phyloP scores from a whole-genome alignment of 2,113 vertebrate genomes.

The Tonatia bakeri region DNA sequence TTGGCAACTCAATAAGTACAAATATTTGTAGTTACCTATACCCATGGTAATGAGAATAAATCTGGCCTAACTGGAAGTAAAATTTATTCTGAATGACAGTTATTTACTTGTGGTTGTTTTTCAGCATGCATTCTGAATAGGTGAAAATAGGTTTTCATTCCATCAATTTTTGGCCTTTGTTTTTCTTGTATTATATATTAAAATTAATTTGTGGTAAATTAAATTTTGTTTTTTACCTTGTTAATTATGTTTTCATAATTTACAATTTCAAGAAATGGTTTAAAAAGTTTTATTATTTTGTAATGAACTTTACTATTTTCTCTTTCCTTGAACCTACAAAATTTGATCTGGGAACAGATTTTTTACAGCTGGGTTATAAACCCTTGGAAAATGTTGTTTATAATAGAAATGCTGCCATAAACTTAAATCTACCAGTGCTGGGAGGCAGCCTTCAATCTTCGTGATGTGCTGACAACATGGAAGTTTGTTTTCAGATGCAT shows the following conservation, averaged over 20 bases:
- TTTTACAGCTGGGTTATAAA: slow-evolving; percentile 44
- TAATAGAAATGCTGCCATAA: neutral
- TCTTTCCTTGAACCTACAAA: neutral
- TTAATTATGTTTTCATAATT: neutral
- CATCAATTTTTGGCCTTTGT: neutral
- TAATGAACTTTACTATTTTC: slow-evolving; percentile 32
- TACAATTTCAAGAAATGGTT: neutral
- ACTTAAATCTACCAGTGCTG: neutral
- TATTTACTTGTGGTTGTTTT: neutral
- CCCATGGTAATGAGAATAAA: neutral
- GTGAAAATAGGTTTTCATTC: neutral
- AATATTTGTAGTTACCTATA: slow-evolving; percentile 7
- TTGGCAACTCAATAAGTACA: neutral
- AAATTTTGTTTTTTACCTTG: neutral
- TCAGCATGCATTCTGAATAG: neutral
- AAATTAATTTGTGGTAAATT: neutral
- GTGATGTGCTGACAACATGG: neutral
- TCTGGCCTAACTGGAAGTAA: neutral
- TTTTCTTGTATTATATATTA: neutral
- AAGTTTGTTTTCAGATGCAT: slow-evolving; percentile 54
- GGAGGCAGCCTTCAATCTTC: neutral
- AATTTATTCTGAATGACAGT: neutral
- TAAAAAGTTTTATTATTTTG: neutral
- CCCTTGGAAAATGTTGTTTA: slow-evolving; percentile 39
- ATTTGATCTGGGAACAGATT: slow-evolving; percentile 33